These are phyloP conservation scores for Pocillopora damicornis DNA, from an alignment of 64 coral and sea anemone species.

Conservation along the genomic window DNA sequence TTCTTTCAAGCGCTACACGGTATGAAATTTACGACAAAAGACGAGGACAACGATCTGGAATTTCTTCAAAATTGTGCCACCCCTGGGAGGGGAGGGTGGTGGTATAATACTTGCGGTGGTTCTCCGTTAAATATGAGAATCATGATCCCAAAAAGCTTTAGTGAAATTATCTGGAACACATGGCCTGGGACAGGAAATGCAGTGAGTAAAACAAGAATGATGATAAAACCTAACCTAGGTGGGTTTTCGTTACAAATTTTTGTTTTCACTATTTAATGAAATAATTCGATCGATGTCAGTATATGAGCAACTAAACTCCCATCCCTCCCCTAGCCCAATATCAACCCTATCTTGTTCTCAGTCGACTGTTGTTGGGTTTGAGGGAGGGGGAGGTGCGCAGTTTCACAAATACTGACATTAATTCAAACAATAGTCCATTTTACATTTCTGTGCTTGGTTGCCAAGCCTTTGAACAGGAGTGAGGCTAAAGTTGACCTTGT, in stretches of 20 bases:
- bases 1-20: neutral
- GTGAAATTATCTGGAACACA: neutral
- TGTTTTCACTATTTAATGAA: too few species aligned
- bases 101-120: conserved; percentile 19
- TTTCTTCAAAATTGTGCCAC: conserved; percentile 9
- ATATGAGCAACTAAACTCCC: too few species aligned
- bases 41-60: conserved; percentile 27
- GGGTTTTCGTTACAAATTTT: neutral
- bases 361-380: too few species aligned
- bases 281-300: too few species aligned
- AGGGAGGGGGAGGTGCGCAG: too few species aligned
- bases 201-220: neutral
- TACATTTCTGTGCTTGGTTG: too few species aligned
- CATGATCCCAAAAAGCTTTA: neutral
- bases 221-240: neutral
- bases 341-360: too few species aligned
- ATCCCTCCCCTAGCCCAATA: too few species aligned
- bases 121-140: conserved; percentile 9
- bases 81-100: conserved; percentile 4
- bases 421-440: too few species aligned
- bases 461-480: too few species aligned
- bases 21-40: conserved; percentile 34
- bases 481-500: too few species aligned
- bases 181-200: neutral
- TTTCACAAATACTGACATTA: too few species aligned